Conservation (phyloP, 2,113 vertebrate species). For the Heptranchias perlo region DNA sequence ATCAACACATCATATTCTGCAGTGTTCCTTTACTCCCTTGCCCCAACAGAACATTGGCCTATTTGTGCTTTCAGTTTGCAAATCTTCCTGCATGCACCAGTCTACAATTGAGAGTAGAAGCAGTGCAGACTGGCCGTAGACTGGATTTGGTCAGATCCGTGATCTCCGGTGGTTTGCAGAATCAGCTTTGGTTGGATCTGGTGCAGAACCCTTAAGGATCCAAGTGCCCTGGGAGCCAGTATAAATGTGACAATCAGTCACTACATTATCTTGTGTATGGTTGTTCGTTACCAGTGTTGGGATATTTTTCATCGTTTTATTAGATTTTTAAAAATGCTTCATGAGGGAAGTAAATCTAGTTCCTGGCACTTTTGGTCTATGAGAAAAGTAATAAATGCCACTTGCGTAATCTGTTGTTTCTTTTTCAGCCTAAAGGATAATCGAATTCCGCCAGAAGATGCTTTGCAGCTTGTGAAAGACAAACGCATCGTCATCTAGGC, state of each 20-base stretch:
- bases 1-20: no score
- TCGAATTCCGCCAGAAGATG: not conserved
- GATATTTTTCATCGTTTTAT: not conserved
- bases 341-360: not conserved
- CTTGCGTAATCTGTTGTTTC: not conserved
- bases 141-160: not conserved
- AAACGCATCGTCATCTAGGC: slow-evolving; percentile 19
- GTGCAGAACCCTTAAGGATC: not conserved
- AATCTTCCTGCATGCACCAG: not conserved
- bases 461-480: not conserved
- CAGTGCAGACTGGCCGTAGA: not conserved
- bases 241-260: not conserved
- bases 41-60: no score
- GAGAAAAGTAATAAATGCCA: not conserved
- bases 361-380: not conserved
- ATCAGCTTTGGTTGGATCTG: not conserved
- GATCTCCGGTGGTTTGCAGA: no score
- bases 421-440: slow-evolving; percentile 16
- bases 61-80: no score
- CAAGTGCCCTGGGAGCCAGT: not conserved
- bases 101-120: not conserved
- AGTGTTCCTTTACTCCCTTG: no score
- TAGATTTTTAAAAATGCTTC: not conserved
- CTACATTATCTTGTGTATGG: not conserved
- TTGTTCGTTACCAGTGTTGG: not conserved